Percentiles rank a stretch among this genome's conserved stretches.
Evolutionary conservation across 2,113 vertebrate genomes (phyloP).

Genomic region (Setophaga kirtlandii): DNA sequence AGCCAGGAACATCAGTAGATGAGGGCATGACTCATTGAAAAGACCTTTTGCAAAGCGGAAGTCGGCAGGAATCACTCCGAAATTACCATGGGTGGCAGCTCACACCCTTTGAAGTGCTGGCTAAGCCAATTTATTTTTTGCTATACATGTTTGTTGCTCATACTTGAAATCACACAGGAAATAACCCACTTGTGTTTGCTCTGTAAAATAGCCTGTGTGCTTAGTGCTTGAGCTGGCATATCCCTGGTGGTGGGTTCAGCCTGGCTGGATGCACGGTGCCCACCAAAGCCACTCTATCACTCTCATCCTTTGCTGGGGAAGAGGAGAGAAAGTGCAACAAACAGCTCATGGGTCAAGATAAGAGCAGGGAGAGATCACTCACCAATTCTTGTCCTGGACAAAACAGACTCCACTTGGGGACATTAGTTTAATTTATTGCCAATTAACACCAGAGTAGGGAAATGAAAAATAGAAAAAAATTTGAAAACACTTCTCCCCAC

Average conservation of each 20-base stretch:
- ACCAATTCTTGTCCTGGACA: fast-evolving
- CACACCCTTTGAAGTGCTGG: not conserved
- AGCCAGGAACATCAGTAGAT: not conserved
- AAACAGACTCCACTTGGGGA: not conserved
- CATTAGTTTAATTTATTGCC: not conserved
- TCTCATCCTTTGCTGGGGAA: fast-evolving
- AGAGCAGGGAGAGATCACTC: not conserved
- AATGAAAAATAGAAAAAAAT: not conserved
- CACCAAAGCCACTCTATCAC: not conserved
- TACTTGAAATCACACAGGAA: not conserved
- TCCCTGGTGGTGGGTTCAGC: not conserved
- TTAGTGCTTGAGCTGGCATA: not conserved
- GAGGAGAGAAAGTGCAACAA: fast-evolving
- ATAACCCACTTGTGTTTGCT: not conserved
- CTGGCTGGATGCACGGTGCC: fast-evolving
- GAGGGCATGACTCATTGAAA: not conserved
- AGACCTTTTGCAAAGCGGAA: not conserved
- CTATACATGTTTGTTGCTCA: fast-evolving
- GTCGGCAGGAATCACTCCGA: not conserved
- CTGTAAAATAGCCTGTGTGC: not conserved
- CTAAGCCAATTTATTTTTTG: not conserved
- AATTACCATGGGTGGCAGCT: not conserved
- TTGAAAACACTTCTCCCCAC: not conserved
- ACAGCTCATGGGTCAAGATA: fast-evolving
- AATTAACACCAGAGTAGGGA: not conserved